These are phyloP conservation scores for Steinernema carpocapsae DNA, from an alignment of 2,888 invertebrate species.

Conservation along the genomic window DNA sequence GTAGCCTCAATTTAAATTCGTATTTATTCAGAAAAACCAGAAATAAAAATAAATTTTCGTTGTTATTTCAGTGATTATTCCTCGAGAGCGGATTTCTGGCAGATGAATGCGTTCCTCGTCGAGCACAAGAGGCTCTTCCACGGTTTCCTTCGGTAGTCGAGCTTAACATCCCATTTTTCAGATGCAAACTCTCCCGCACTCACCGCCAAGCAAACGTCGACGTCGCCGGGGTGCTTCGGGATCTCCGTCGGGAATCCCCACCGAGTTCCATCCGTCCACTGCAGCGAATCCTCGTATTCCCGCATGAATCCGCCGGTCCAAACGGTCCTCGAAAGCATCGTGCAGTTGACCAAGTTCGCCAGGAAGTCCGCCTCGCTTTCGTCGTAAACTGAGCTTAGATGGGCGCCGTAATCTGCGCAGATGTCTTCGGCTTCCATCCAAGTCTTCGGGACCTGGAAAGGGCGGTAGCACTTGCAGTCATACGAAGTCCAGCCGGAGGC, in stretches of 20 bases:
- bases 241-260: neutral
- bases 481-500: neutral
- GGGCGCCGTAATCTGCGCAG: neutral
- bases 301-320: conserved; percentile 8
- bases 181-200: neutral
- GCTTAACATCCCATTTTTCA: neutral
- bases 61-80: too few species aligned
- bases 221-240: conserved; percentile 3
- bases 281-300: neutral
- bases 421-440: conserved; percentile 15
- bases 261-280: neutral
- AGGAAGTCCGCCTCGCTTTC: conserved; percentile 3
- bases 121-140: conserved; percentile 6
- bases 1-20: too few species aligned
- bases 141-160: neutral
- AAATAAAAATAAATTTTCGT: neutral
- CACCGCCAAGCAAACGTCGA: conserved; percentile 6
- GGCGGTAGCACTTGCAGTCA: conserved; percentile 18
- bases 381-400: neutral
- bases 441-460: neutral
- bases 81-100: neutral
- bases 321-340: neutral
- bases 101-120: neutral
- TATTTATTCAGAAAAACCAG: neutral
- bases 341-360: neutral